Evolutionary conservation across 2,888 invertebrate genomes (phyloP).

Genomic region (Camptogramma bilineatum): DNA sequence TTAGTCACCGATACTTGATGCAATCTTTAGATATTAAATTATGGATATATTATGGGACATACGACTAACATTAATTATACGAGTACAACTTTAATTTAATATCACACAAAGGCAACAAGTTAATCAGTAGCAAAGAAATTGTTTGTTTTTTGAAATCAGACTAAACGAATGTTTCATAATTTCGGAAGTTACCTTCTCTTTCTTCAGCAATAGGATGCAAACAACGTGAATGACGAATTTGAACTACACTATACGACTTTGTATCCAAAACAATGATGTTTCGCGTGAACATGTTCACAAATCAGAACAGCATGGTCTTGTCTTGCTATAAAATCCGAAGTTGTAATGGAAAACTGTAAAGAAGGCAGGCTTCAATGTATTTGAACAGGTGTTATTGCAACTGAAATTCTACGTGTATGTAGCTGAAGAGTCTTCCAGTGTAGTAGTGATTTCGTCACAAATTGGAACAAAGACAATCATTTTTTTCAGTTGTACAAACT

Average conservation of each 20-base stretch:
- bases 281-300: constrained; percentile 63
- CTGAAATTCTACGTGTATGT: constrained; percentile 63
- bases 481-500: constrained; percentile 69
- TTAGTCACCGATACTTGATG: constrained; percentile 52
- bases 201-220: constrained; percentile 75
- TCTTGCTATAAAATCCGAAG: constrained; percentile 30
- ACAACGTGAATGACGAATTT: constrained; percentile 71
- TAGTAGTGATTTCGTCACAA: constrained; percentile 54
- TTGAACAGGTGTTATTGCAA: constrained; percentile 65
- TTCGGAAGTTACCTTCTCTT: constrained; percentile 60
- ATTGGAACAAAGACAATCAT: constrained; percentile 65
- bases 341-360: constrained; percentile 46
- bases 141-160: not conserved
- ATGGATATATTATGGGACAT: not conserved
- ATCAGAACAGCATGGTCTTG: constrained; percentile 22
- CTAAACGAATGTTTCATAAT: not conserved
- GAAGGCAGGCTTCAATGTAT: constrained; percentile 71
- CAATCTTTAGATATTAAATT: constrained; percentile 29
- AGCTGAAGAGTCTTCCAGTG: constrained; percentile 50
- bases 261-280: constrained; percentile 68
- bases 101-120: too few species aligned
- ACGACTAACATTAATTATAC: constrained; percentile 1
- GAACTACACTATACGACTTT: constrained; percentile 69
- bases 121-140: constrained; percentile 7
- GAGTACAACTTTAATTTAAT: not conserved